phyloP scores from a whole-genome alignment of 2,797 vertebrate species.

The Cynopterus sphinx region DNA sequence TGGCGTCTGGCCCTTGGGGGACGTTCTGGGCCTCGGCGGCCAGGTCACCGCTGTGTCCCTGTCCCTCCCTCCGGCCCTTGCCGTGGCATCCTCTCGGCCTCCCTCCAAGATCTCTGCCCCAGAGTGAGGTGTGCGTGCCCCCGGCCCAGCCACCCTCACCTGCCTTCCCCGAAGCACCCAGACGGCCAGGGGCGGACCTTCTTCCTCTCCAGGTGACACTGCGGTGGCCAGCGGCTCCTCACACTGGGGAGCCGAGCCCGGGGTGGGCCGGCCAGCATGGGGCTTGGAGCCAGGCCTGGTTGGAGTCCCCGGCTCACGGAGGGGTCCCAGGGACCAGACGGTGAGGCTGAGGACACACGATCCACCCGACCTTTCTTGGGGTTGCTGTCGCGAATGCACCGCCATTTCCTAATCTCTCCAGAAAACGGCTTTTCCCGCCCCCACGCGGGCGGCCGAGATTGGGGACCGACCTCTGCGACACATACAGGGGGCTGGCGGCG shows the following conservation, averaged over 20 bases:
- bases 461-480: no score
- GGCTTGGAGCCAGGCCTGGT: no score
- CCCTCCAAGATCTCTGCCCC: rapidly evolving
- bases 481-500: neutral
- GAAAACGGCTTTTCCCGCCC: neutral
- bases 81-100: no score
- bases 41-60: neutral
- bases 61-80: neutral
- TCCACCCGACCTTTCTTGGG: rapidly evolving
- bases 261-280: no score
- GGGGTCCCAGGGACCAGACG: neutral
- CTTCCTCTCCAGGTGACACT: rapidly evolving
- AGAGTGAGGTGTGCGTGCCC: no score
- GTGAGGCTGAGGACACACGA: rapidly evolving
- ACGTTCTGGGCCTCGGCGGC: conserved; percentile 50
- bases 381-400: rapidly evolving
- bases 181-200: rapidly evolving
- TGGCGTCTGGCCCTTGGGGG: neutral
- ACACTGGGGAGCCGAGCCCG: rapidly evolving
- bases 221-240: neutral
- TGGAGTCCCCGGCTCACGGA: no score
- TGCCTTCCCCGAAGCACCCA: rapidly evolving
- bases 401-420: no score
- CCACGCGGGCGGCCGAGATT: no score
- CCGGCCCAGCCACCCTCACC: neutral